Base-by-base conservation (phyloP, 2,888 invertebrate species). In the Smittia aterrima region DNA sequence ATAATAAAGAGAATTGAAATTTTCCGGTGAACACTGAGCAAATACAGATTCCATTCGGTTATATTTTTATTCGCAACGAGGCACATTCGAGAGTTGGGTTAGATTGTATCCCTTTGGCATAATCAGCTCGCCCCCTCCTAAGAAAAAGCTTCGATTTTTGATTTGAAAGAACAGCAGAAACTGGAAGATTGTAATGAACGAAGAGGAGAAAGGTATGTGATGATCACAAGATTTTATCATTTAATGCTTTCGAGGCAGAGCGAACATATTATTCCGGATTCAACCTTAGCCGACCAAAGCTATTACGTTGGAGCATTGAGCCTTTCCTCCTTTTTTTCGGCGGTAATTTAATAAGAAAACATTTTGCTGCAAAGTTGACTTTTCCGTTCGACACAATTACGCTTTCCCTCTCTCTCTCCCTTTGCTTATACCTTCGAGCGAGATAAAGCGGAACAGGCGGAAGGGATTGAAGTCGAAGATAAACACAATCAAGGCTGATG, bases 181-280 rank as follows among this genome's bases (percentile, higher is more conserved):
- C 1, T 58, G 68, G 24, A 67, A 67, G 18, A 47, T 6, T 22
- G 68, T n/a, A 47, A 68, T 22, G 47, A 47, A 68, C 4, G 47
- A 66, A 47, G 9, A 38, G 9, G 47, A 47, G 47, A 70, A 70
- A 71, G 70, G 70, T 71, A 71, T 71, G 54, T 53, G 70, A 54
- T 71, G 70, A 71, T 71, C 70, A 71, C 70, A 71, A 71, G 70
- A 71, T 71, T 53, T 71, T 71, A 71, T 71, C 70, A 71, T 71
- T 71, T 71, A 71, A 71, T 54, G 41, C 47, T 41, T 66, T 13
- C 24, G n/a, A 68, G n/a, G 22, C 4, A 47, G 16, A n/a, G 16
- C 7, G 3, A 47, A 16, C 3, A 47, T 13, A 7, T 13, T 47
- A 47, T 47, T 47, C 47, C 16, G 16, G 16, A n/a, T 47, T 47